These are phyloP conservation scores for Oryzias woworae DNA, from an alignment of 2,113 vertebrate species.

Conservation along the genomic window DNA sequence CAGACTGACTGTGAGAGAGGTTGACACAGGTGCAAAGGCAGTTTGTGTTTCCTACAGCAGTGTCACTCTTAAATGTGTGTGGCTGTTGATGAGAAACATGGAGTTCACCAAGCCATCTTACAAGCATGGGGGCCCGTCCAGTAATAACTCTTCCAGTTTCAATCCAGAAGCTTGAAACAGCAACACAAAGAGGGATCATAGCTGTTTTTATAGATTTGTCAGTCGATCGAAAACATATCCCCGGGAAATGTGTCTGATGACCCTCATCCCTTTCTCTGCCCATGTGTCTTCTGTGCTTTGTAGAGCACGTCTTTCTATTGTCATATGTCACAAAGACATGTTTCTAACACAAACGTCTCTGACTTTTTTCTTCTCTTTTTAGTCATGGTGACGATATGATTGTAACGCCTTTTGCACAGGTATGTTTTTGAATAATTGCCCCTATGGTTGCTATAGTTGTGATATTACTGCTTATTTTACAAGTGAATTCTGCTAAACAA, in stretches of 20 bases:
- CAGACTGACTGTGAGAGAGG: not conserved
- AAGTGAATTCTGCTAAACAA: not conserved
- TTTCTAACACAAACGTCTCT: slow-evolving; percentile 16
- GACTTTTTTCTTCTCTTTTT: slow-evolving; percentile 71
- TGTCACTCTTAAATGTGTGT: slow-evolving; percentile 4
- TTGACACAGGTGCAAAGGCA: slow-evolving; percentile 9
- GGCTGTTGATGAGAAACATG: not conserved
- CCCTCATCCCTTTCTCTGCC: not conserved
- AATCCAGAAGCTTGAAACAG: slow-evolving; percentile 9
- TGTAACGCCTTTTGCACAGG: slow-evolving; percentile 99
- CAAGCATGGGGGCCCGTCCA: not conserved
- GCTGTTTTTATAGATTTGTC: slow-evolving; percentile 28
- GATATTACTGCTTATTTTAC: not conserved
- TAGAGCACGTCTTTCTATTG: slow-evolving; percentile 6
- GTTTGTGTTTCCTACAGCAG: not conserved
- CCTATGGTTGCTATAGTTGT: not conserved
- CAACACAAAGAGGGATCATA: slow-evolving; percentile 15
- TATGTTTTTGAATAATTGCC: slow-evolving; percentile 64
- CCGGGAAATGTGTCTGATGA: slow-evolving; percentile 37
- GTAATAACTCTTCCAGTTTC: not conserved
- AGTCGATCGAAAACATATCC: slow-evolving; percentile 11
- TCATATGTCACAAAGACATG: not conserved
- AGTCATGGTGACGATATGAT: slow-evolving; percentile 99
- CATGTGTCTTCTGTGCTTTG: slow-evolving; percentile 5
- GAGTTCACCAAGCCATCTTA: not conserved